phyloP scores from a whole-genome alignment of 2,888 invertebrate species.

The Heliconius charithonia region DNA sequence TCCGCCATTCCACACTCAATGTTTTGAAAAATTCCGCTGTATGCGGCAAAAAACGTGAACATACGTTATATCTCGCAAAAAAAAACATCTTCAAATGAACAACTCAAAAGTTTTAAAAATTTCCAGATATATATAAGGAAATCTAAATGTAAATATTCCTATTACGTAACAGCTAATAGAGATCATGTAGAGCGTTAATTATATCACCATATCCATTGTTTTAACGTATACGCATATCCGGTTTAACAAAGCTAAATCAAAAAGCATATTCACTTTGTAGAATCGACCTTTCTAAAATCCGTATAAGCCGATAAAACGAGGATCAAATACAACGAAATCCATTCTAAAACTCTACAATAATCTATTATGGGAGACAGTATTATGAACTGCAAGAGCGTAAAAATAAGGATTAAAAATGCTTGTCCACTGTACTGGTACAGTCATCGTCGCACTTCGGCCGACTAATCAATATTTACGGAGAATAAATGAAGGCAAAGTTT shows the following conservation, averaged over 20 bases:
- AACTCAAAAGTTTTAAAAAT: too few species aligned
- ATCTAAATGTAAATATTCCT: neutral
- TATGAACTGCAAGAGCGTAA: neutral
- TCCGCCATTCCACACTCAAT: too few species aligned
- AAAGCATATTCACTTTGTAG: constrained; percentile 45
- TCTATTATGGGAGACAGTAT: neutral
- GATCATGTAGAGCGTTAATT: neutral
- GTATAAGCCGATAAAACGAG: constrained; percentile 55
- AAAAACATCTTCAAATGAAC: too few species aligned
- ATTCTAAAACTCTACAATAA: constrained; percentile 45
- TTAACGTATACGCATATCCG: constrained; percentile 13
- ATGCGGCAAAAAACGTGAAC: too few species aligned
- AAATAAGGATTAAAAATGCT: constrained; percentile 12
- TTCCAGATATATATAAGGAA: neutral
- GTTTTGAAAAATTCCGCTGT: too few species aligned
- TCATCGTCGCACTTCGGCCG: constrained; percentile 33
- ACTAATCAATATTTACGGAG: constrained; percentile 32
- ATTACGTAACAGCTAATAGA: neutral
- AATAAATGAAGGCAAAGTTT: constrained; percentile 25
- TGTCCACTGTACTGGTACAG: neutral
- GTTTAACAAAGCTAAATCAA: constrained; percentile 29
- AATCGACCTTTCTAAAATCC: constrained; percentile 51
- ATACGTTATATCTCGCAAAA: too few species aligned
- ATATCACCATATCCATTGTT: neutral
- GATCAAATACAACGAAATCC: constrained; percentile 48